These are phyloP conservation scores for Arizona elegans DNA, from an alignment of 2,113 vertebrate genomes.

Conservation along the genomic window DNA sequence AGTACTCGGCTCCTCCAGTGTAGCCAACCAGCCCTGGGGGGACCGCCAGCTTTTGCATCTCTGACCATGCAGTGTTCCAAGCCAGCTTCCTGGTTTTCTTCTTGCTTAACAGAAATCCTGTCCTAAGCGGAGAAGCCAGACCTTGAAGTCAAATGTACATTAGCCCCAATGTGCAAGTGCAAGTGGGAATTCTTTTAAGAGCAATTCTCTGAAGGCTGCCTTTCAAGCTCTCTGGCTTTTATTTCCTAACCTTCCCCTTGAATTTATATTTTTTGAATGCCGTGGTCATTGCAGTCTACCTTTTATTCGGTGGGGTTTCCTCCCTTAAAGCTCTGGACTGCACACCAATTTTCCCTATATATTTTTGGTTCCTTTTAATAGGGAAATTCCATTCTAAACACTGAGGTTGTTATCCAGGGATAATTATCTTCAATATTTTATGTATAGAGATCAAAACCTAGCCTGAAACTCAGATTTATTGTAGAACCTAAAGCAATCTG, in stretches of 20 bases:
- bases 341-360: neutral
- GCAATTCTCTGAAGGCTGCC: constrained; percentile 12
- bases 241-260: neutral
- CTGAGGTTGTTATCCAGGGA: neutral
- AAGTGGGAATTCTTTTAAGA: constrained; percentile 16
- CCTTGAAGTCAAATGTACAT: constrained; percentile 3
- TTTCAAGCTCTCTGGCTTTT: neutral
- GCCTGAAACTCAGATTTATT: neutral
- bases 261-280: rapidly evolving
- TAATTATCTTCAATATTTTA: neutral
- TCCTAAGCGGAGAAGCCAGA: neutral
- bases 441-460: neutral
- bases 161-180: neutral
- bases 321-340: neutral
- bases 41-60: neutral
- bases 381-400: neutral
- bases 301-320: neutral
- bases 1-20: constrained; percentile 83
- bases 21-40: constrained; percentile 48
- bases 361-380: neutral
- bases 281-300: neutral
- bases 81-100: neutral
- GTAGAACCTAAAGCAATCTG: neutral
- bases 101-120: neutral
- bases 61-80: neutral